phyloP scores from a whole-genome alignment of 2,888 invertebrate species.

The Pherbina coryleti region DNA sequence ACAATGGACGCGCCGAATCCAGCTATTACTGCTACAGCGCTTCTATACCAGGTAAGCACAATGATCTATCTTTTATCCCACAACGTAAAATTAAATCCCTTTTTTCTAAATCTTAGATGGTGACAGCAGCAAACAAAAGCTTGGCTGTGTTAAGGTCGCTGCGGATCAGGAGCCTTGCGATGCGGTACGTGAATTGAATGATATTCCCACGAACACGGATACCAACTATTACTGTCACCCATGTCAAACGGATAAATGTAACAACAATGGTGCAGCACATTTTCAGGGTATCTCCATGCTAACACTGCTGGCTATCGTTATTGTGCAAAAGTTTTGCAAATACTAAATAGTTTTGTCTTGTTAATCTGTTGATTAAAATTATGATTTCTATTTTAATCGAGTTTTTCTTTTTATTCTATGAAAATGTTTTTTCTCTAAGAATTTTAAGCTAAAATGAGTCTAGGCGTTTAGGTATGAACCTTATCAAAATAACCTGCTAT shows the following conservation, averaged over 20 bases:
- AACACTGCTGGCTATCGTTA: conserved; percentile 43
- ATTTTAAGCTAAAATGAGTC: too few species aligned
- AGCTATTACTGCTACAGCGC: conserved; percentile 55
- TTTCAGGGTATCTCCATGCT: conserved; percentile 49
- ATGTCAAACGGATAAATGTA: conserved; percentile 55
- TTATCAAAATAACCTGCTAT: too few species aligned
- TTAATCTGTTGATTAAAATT: too few species aligned
- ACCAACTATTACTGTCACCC: conserved; percentile 47
- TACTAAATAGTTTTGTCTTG: background rate
- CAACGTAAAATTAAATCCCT: background rate
- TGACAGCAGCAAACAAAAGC: conserved; percentile 36
- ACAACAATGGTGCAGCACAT: conserved; percentile 53
- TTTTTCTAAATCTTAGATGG: conserved; percentile 32
- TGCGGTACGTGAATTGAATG: conserved; percentile 32
- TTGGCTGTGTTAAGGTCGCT: conserved; percentile 56
- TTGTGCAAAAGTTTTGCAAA: conserved; percentile 5
- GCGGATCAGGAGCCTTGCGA: conserved; percentile 43
- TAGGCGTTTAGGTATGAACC: too few species aligned
- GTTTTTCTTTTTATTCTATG: too few species aligned
- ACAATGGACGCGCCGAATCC: conserved; percentile 39
- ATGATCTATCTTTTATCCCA: background rate
- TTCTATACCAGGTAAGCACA: conserved; percentile 40
- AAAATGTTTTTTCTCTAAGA: too few species aligned
- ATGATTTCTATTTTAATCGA: too few species aligned
- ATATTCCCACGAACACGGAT: background rate